phyloP scores from a whole-genome alignment of 2,888 invertebrate genomes.

The Macrophya alboannulata region DNA sequence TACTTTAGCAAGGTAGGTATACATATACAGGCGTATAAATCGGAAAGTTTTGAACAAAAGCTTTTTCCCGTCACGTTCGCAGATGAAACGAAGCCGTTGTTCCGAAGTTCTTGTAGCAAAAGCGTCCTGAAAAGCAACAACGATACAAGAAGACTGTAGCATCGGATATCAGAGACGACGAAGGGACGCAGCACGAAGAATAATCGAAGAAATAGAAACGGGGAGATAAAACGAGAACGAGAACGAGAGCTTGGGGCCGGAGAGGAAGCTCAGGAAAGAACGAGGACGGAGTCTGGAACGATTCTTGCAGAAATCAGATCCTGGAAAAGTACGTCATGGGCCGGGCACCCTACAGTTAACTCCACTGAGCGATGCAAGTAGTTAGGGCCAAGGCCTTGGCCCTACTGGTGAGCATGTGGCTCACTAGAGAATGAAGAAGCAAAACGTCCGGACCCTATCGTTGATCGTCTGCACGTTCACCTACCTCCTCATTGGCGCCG shows the following conservation, averaged over 20 bases:
- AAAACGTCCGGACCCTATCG: slow-evolving; percentile 99
- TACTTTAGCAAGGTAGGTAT: background rate
- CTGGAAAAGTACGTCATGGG: slow-evolving; percentile 69
- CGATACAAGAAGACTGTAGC: slow-evolving; percentile 74
- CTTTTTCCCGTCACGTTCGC: slow-evolving; percentile 57
- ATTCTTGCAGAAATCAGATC: slow-evolving; percentile 35
- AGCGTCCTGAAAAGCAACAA: slow-evolving; percentile 71
- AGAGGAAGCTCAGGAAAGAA: slow-evolving; percentile 54
- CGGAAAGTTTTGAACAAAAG: background rate
- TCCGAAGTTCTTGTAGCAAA: slow-evolving; percentile 69
- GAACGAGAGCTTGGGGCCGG: slow-evolving; percentile 51
- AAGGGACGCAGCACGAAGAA: slow-evolving; percentile 61
- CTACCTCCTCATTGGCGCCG: slow-evolving; percentile 99
- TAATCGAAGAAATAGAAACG: slow-evolving; percentile 59
- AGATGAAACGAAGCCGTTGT: slow-evolving; percentile 75
- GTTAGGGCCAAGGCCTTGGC: slow-evolving; percentile 80
- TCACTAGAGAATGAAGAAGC: slow-evolving; percentile 98
- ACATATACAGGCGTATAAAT: background rate
- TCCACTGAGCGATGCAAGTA: slow-evolving; percentile 79
- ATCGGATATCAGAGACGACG: slow-evolving; percentile 55
- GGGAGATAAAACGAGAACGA: slow-evolving; percentile 54
- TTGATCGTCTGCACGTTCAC: slow-evolving; percentile 99
- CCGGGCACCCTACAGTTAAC: slow-evolving; percentile 74
- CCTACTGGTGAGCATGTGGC: slow-evolving; percentile 84
- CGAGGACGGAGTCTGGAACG: slow-evolving; percentile 31